Evolutionary conservation across 2,797 vertebrate species (phyloP), one percentile per base, ranked within the genome.

Genomic region (Sebastiscus tertius): DNA sequence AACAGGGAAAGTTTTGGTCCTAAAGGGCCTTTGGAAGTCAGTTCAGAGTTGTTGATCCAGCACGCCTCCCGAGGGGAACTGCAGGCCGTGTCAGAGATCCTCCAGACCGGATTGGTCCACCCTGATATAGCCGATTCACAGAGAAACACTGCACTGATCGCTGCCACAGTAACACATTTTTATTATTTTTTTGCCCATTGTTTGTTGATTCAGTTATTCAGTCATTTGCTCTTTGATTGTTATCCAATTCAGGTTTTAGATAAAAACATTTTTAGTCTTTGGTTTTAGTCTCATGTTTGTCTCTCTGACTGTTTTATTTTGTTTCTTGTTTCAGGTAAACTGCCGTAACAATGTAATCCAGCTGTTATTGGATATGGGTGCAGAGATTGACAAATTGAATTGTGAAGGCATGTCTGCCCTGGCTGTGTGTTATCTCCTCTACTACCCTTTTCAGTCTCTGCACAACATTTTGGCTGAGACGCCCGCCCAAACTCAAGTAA

Each of bases 331-430:
- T 39, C 89, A 98, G 97, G 87, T 96, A 2, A 95, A 96, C 81
- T 94, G 94, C 77, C 95, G 95, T 20, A 61, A 89, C 9, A 78
- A 96, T 29, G 84, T 98, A 29, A 92, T 98, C 86, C 93, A 92
- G 70, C 92, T 97, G 46, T 94, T 99, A 82, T 89, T 98, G 88
- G 95, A 98, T 87, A 88, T 68, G 1, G 97, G 97, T 27, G 97
- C 94, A 1, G 94, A 97, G 6, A 95, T 98, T 81, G 96, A 98
- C 91, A 96, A 96, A 89, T 24, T 93, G 83, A 96, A 95, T 0
- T 84, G 92, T 3, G 96, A 98, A 78, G 97, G 96, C 75, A 90
- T 97, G 91, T 96, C 96, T 0, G 93, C 96, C 0, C 91, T 98
- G 72, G 93, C 94, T 58, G 95, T 96, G 73, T 96, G 97, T 77